Percentiles rank a stretch among this genome's conserved stretches.
phyloP scores from a whole-genome alignment of 2,888 invertebrate genomes.

The Parasteatoda lunata region DNA sequence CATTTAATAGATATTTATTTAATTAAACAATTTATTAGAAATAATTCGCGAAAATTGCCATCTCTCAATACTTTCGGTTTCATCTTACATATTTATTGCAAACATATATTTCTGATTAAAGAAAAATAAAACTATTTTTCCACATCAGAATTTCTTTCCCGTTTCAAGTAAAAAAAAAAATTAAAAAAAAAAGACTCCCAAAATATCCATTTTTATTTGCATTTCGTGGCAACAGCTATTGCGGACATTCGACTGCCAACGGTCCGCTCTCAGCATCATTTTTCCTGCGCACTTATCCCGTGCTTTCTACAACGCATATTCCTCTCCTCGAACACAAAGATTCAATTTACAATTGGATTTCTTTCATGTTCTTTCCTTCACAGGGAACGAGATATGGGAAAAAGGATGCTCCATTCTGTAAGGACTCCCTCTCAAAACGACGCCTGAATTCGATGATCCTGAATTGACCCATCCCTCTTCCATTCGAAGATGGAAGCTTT shows the following conservation, averaged over 20 bases:
- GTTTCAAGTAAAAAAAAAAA: too few species aligned
- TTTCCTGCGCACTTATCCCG: not conserved
- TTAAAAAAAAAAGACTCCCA: too few species aligned
- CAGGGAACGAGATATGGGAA: not conserved
- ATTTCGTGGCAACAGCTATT: too few species aligned
- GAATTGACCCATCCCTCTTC: slow-evolving; percentile 10
- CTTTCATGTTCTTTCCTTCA: slow-evolving; percentile 24
- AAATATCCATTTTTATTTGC: too few species aligned
- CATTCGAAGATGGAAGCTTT: not conserved
- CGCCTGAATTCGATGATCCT: slow-evolving; percentile 48
- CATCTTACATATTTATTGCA: not conserved
- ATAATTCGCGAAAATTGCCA: not conserved
- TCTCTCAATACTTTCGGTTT: not conserved
- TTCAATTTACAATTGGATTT: slow-evolving; percentile 61
- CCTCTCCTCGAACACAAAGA: slow-evolving; percentile 27
- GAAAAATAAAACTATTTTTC: not conserved
- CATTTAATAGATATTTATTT: not conserved
- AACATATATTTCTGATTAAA: not conserved
- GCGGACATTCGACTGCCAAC: not conserved
- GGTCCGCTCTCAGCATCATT: not conserved
- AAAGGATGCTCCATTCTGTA: not conserved
- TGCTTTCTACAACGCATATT: slow-evolving; percentile 6
- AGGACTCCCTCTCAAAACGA: slow-evolving; percentile 31
- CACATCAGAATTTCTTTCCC: too few species aligned
- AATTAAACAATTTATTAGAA: not conserved